phyloP scores from a whole-genome alignment of 2,888 invertebrate species.

The Malacosoma neustria region DNA sequence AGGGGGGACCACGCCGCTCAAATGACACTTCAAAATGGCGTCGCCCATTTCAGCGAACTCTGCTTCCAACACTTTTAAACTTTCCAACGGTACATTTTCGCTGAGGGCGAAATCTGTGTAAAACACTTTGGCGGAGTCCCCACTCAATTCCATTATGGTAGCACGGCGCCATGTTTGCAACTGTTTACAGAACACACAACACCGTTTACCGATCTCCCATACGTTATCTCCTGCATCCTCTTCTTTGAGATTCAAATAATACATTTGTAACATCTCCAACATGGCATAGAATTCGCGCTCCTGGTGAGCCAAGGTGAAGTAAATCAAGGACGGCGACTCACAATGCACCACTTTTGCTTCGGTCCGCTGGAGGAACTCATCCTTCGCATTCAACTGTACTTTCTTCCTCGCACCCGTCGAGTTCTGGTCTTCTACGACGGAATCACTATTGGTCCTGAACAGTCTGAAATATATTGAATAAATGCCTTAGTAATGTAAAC shows the following conservation, averaged over 20 bases:
- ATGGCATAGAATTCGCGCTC: slow-evolving; percentile 57
- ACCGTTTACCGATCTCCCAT: slow-evolving; percentile 71
- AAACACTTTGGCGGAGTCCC: slow-evolving; percentile 67
- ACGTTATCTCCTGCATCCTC: slow-evolving; percentile 23
- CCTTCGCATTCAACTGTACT: slow-evolving; percentile 43
- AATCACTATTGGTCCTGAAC: slow-evolving; percentile 38
- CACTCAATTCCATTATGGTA: slow-evolving; percentile 49
- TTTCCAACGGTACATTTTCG: slow-evolving; percentile 51
- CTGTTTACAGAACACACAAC: slow-evolving; percentile 52
- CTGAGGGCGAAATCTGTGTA: slow-evolving; percentile 79
- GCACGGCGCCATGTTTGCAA: slow-evolving; percentile 79
- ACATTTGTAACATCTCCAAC: slow-evolving; percentile 69
- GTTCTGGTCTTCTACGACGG: slow-evolving; percentile 25
- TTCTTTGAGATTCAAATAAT: slow-evolving; percentile 46
- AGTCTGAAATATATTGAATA: too few relatives aligned
- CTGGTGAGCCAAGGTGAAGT: slow-evolving; percentile 68
- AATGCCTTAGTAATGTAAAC: too few relatives aligned
- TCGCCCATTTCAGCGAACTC: slow-evolving; percentile 68
- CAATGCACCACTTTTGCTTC: slow-evolving; percentile 65
- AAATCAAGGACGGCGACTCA: slow-evolving; percentile 75
- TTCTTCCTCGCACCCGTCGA: slow-evolving; percentile 24
- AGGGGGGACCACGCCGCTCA: slow-evolving; percentile 81
- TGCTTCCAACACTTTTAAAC: slow-evolving; percentile 65
- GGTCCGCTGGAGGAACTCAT: slow-evolving; percentile 62
- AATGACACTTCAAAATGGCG: slow-evolving; percentile 78